Evolutionary conservation across 2,113 vertebrate species (phyloP), one percentile per base, ranked within the genome.

Genomic region (Leucopsar rothschildi): DNA sequence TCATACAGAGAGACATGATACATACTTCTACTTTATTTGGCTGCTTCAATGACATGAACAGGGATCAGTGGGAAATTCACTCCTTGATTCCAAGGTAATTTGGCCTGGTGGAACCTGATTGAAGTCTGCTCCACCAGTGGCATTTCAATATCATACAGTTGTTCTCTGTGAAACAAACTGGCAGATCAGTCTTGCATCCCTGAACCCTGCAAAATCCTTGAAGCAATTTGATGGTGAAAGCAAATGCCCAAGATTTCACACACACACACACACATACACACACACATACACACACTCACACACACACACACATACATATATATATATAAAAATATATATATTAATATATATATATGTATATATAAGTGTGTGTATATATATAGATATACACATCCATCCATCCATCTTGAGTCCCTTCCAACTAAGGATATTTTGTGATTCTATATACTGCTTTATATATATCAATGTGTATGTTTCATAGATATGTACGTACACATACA

Each of bases 351-450:
- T 14, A 25, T 25, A 49, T 49, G 12, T 27, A 50, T 3, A 6
- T 29, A 29, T 49, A 23, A 14, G 27, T 52, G 27, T 53, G 10
- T 53, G 6, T 53, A 4, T 13, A 39, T 10, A 27, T 6, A 23
- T 3, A 33, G 1, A 68, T 5, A 28, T 3, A 27, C 13, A 27
- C 21, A 42, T 6, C 12, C 18, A 13, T 5, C 9, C 5, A 4
- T 29, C 20, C 12, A 53, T 27, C 13, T 53, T 33, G 11, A 5
- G 28, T 64, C 28, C 24, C 42, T 29, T 75, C n/a, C 35, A 24
- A 29, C 4, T 42, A 15, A 40, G 24, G 24, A n/a, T 75, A 47
- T 40, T 75, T 39, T 45, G 7, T 85, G 35, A 57, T 57, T 29
- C 16, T 15, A 50, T 12, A 21, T 39, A 33, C 18, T 76, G 42